phyloP scores from a whole-genome alignment of 2,888 invertebrate species.

The Drosophila rubida region DNA sequence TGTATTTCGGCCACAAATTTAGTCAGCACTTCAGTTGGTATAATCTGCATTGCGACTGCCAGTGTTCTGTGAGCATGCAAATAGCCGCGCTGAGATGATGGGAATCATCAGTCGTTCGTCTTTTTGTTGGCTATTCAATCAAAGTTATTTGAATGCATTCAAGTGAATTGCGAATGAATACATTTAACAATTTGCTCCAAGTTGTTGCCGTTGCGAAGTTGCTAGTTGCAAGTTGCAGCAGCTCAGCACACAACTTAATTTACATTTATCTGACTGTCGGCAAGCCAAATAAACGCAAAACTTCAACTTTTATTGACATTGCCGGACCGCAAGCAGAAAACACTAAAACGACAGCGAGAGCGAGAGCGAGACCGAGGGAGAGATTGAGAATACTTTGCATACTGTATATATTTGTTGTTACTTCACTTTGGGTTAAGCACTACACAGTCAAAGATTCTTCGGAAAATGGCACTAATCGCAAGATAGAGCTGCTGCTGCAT shows the following conservation, averaged over 20 bases:
- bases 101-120: constrained; percentile 9
- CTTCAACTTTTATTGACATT: constrained; percentile 58
- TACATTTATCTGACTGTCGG: constrained; percentile 45
- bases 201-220: constrained; percentile 11
- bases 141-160: constrained; percentile 54
- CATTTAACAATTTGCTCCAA: constrained; percentile 49
- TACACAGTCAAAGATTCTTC: constrained; percentile 29
- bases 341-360: background rate
- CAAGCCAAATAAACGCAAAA: constrained; percentile 47
- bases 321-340: constrained; percentile 32
- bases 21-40: constrained; percentile 1
- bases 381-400: constrained; percentile 4
- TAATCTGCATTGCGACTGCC: background rate
- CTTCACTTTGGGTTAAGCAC: constrained; percentile 49
- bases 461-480: constrained; percentile 3
- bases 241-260: constrained; percentile 54
- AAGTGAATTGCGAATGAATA: constrained; percentile 51
- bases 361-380: background rate
- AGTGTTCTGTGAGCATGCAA: constrained; percentile 1
- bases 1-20: constrained; percentile 9
- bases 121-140: constrained; percentile 34
- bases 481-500: constrained; percentile 18
- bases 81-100: background rate
- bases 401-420: constrained; percentile 55
- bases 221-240: constrained; percentile 25